phyloP scores from a whole-genome alignment of 2,113 vertebrate genomes.

The Cephalopterus ornatus region DNA sequence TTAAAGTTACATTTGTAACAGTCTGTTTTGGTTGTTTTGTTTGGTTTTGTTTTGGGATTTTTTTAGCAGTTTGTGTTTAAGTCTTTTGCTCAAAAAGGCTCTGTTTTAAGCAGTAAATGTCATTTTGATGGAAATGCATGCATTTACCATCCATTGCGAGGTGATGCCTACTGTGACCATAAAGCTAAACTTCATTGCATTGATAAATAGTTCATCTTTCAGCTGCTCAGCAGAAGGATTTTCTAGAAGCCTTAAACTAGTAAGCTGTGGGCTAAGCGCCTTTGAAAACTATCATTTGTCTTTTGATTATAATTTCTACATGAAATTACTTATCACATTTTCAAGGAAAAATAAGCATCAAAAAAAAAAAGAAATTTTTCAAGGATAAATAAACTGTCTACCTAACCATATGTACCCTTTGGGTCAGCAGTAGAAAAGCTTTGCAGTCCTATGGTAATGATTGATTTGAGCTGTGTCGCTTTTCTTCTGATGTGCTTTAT shows the following conservation, averaged over 20 bases:
- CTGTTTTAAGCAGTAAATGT: slow-evolving; percentile 16
- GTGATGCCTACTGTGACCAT: neutral
- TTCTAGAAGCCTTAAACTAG: slow-evolving; percentile 25
- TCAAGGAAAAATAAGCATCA: neutral
- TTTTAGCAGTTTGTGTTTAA: neutral
- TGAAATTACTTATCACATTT: neutral
- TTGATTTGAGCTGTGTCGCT: neutral
- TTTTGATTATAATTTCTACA: slow-evolving; percentile 42
- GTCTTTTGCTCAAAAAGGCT: neutral
- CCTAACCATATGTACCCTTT: neutral
- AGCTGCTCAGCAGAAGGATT: neutral
- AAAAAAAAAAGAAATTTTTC: neutral
- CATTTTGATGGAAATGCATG: slow-evolving; percentile 36
- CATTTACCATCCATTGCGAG: neutral
- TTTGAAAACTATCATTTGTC: neutral
- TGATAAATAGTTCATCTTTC: slow-evolving; percentile 17
- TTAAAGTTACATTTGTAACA: neutral
- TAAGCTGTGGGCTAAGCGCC: neutral
- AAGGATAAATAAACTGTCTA: neutral
- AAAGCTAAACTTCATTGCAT: slow-evolving; percentile 42
- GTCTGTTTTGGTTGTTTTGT: neutral
- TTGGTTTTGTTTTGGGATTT: neutral
- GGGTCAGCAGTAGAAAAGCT: neutral
- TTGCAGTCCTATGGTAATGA: neutral
- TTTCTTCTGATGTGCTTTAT: neutral